Base-by-base conservation (phyloP, 2,113 vertebrate genomes). In the Lampris megalopsis region DNA sequence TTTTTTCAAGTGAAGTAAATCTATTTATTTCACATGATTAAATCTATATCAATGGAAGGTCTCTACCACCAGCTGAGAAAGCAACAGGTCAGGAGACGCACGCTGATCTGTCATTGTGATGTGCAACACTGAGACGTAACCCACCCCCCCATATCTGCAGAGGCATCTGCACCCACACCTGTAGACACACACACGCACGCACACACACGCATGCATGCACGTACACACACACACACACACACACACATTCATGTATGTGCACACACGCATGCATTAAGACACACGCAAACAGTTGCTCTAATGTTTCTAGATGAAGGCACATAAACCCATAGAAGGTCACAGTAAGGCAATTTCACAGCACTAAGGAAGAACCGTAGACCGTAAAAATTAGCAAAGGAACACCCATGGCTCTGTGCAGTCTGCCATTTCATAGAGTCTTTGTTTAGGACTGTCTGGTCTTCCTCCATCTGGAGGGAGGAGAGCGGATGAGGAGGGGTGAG, bases 311-410 rank as follows among this genome's bases (percentile, higher is more conserved):
- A 93, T 92, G 92, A 95, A 95, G 94, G 94, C 94, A 95, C 94
- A 91, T 90, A 91, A 93, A 93, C 91, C 92, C 87, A 92, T 90
- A 88, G 80, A 88, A 92, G 92, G 91, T 92, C 89, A 93, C 91
- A 92, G 91, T 94, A 94, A 95, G 94, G 94, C 93, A 95, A 88
- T 93, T 89, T 91, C 89, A 93, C 89, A 93, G 92, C 93, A 92
- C 86, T 93, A 88, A 85, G 64, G 52, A 76, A 79, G 84, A 84
- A 91, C 82, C 70, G 64, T 75, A 72, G 73, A 89, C 79, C 56
- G 79, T 87, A 80, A 47, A 77, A 88, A 85, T 84, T 82, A 82
- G 82, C 85, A 81, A 76, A 86, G 77, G 63, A 82, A 85, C 73
- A 71, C 67, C 80, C 79, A 73, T 74, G 65, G 83, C 71, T 73